phyloP scores from a whole-genome alignment of 2,113 vertebrate genomes.

The Amphiprion ocellaris region DNA sequence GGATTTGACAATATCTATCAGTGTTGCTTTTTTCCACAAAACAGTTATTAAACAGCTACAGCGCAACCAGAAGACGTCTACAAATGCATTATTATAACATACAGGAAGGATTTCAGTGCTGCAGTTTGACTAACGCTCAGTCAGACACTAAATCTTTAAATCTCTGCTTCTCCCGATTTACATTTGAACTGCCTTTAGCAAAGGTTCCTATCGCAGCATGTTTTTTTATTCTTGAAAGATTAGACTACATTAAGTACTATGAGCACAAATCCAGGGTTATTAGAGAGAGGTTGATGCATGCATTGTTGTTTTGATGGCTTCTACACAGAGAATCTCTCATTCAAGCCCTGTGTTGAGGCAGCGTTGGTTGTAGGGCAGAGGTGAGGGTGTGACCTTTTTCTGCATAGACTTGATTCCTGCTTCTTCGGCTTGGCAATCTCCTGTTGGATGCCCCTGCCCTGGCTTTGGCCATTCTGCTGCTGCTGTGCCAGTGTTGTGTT shows the following conservation, averaged over 20 bases:
- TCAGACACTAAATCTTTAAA: slow-evolving; percentile 34
- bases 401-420: slow-evolving; percentile 76
- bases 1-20: slow-evolving; percentile 75
- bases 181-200: slow-evolving; percentile 30
- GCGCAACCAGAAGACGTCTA: slow-evolving; percentile 61
- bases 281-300: background rate
- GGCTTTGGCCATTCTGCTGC: slow-evolving; percentile 84
- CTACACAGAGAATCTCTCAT: slow-evolving; percentile 25
- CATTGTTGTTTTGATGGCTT: background rate
- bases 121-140: slow-evolving; percentile 53
- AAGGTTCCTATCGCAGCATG: background rate
- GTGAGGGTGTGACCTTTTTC: slow-evolving; percentile 80
- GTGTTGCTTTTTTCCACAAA: slow-evolving; percentile 51
- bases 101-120: slow-evolving; percentile 53
- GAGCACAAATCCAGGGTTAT: background rate
- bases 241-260: background rate
- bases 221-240: background rate
- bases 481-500: slow-evolving; percentile 88
- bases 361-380: slow-evolving; percentile 40
- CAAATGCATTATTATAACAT: slow-evolving; percentile 58
- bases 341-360: slow-evolving; percentile 19
- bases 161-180: slow-evolving; percentile 31
- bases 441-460: slow-evolving; percentile 80
- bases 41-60: slow-evolving; percentile 63
- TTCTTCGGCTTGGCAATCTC: slow-evolving; percentile 82